Conservation (phyloP, 2,888 invertebrate species). For the Leptura quadrifasciata region DNA sequence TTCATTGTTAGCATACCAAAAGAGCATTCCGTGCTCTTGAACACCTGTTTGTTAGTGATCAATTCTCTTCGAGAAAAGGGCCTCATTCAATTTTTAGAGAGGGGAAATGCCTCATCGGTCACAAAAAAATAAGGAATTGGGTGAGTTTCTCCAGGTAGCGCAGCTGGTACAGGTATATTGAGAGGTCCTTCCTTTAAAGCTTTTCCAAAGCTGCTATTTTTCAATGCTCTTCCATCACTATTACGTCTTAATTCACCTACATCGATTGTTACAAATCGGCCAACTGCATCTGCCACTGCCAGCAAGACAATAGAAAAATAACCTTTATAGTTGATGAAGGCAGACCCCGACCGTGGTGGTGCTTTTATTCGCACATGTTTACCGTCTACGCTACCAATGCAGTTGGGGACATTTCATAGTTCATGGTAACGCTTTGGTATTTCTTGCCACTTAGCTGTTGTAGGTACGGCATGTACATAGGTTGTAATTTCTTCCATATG, state of each 20-base stretch:
- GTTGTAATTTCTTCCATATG: conserved; percentile 28
- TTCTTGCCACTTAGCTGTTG: conserved; percentile 16
- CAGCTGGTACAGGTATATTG: background rate
- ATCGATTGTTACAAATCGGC: conserved; percentile 35
- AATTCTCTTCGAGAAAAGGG: background rate
- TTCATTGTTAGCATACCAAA: conserved; percentile 26
- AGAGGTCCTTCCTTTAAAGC: background rate
- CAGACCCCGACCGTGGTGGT: conserved; percentile 24
- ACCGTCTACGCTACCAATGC: background rate
- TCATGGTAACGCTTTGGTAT: conserved; percentile 8
- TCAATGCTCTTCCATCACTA: conserved; percentile 11
- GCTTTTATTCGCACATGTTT: too few species aligned
- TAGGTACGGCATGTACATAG: conserved; percentile 23
- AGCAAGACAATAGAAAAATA: conserved; percentile 31
- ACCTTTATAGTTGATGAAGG: conserved; percentile 36
- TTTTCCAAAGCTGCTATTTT: background rate
- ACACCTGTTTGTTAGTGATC: conserved; percentile 22
- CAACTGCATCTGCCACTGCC: conserved; percentile 27
- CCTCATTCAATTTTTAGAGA: background rate
- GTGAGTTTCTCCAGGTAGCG: background rate
- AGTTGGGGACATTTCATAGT: conserved; percentile 18
- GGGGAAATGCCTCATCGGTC: background rate
- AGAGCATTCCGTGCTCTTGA: conserved; percentile 22
- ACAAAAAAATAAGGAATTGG: background rate
- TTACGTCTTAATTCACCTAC: conserved; percentile 27